Percentiles rank a stretch among this genome's conserved stretches.
Evolutionary conservation across 2,113 vertebrate species (phyloP).

Genomic region (Macrotis lagotis): DNA sequence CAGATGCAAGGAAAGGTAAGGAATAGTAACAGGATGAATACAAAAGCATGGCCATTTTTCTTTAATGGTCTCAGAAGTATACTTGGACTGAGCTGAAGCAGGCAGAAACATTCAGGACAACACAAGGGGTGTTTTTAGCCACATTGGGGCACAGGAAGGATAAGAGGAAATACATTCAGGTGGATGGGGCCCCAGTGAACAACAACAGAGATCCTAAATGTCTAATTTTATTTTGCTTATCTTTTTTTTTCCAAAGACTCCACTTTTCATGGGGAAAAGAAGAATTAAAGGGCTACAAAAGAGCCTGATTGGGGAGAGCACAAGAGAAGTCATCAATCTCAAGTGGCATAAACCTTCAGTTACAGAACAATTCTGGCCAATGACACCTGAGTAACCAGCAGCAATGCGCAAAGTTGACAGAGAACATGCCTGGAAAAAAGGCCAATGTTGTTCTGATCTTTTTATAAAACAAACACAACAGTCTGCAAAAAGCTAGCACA

Average conservation of each 20-base stretch:
- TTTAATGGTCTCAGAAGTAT: neutral
- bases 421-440: neutral
- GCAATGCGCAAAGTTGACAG: neutral
- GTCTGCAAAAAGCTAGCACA: neutral
- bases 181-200: neutral
- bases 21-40: neutral
- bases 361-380: neutral
- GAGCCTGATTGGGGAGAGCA: too few species aligned
- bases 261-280: neutral
- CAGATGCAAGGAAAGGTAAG: neutral
- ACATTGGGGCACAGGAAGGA: neutral
- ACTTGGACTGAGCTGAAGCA: neutral
- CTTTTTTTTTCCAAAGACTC: neutral
- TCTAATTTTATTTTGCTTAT: neutral
- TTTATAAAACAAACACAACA: neutral
- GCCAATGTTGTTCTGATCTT: neutral
- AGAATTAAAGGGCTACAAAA: neutral
- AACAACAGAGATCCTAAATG: neutral
- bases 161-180: neutral
- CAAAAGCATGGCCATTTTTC: neutral
- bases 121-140: neutral
- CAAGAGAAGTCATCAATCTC: neutral
- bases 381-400: neutral
- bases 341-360: neutral
- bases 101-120: neutral